Conservation (phyloP, 1,140 invertebrate genomes). For the Leguminivora glycinivorella region DNA sequence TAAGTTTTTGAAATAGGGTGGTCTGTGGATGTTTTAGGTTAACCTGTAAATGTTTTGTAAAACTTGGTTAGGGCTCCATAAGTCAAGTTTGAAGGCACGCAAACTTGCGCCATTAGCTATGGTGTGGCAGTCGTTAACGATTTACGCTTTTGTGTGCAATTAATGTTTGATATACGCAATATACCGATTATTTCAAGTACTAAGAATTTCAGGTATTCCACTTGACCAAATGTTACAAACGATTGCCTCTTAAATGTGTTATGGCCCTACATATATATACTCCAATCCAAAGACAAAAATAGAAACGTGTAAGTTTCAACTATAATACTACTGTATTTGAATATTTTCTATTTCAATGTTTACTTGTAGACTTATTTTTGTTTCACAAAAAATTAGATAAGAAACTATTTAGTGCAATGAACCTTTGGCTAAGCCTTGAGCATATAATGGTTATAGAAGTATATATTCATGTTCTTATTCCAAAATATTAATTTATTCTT, state of each 20-base stretch:
- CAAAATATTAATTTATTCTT: slow-evolving; percentile 61
- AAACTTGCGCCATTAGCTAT: not conserved
- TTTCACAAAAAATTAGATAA: slow-evolving; percentile 48
- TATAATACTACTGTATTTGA: slow-evolving; percentile 44
- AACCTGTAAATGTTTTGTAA: slow-evolving; percentile 9
- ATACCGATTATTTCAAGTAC: not conserved
- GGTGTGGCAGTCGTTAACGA: not conserved
- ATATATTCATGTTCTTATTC: slow-evolving; percentile 47
- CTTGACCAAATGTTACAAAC: slow-evolving; percentile 8
- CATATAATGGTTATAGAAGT: slow-evolving; percentile 58
- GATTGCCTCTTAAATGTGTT: not conserved
- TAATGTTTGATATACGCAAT: not conserved
- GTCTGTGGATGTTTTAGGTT: slow-evolving; percentile 50
- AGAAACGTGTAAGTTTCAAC: slow-evolving; percentile 32
- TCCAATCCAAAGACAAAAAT: slow-evolving; percentile 26
- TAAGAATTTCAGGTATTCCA: not conserved
- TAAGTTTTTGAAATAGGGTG: slow-evolving; percentile 40
- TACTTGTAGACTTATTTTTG: slow-evolving; percentile 41
- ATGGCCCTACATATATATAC: slow-evolving; percentile 22
- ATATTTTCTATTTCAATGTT: slow-evolving; percentile 52
- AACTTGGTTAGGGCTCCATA: not conserved
- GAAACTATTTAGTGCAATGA: slow-evolving; percentile 66
- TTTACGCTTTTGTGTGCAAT: slow-evolving; percentile 10
- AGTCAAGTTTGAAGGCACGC: not conserved
- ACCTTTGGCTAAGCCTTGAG: slow-evolving; percentile 65